Conservation (phyloP, 2,888 invertebrate genomes). For the Caenorhabditis macrosperma region DNA sequence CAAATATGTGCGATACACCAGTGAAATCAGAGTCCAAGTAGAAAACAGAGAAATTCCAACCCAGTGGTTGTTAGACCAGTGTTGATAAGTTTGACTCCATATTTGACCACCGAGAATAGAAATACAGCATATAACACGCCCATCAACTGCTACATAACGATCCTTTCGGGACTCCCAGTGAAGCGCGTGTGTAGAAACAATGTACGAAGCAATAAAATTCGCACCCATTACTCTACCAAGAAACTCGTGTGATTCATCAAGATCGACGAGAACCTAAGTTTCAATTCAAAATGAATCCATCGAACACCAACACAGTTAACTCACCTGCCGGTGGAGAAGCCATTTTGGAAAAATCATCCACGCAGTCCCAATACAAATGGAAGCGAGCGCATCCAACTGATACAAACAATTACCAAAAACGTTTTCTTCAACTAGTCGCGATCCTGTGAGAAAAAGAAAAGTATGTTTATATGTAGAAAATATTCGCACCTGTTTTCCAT, state of each 20-base stretch:
- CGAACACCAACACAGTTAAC: neutral
- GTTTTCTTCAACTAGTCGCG: constrained; percentile 52
- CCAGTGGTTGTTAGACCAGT: constrained; percentile 79
- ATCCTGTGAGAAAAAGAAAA: too few relatives aligned
- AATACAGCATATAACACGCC: constrained; percentile 75
- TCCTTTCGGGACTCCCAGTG: constrained; percentile 74
- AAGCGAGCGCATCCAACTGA: constrained; percentile 78
- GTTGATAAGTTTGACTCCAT: constrained; percentile 76
- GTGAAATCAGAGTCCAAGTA: constrained; percentile 71
- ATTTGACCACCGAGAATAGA: constrained; percentile 77
- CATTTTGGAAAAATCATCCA: constrained; percentile 79
- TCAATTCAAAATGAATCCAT: neutral
- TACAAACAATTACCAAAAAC: constrained; percentile 74
- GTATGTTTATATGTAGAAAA: neutral
- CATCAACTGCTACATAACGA: constrained; percentile 73
- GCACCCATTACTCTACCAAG: constrained; percentile 78
- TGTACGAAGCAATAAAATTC: constrained; percentile 71
- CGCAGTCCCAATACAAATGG: constrained; percentile 76
- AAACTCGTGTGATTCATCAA: constrained; percentile 76
- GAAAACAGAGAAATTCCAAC: constrained; percentile 78
- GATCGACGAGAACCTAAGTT: constrained; percentile 71
- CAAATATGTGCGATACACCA: neutral
- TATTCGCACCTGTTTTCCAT: constrained; percentile 70
- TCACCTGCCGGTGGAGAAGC: constrained; percentile 75
- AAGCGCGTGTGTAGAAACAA: constrained; percentile 70